A percentile compares a stretch with the other conserved stretches of the same genome.
Conservation (phyloP, 1,140 invertebrate species). For the Bombus superbus region DNA sequence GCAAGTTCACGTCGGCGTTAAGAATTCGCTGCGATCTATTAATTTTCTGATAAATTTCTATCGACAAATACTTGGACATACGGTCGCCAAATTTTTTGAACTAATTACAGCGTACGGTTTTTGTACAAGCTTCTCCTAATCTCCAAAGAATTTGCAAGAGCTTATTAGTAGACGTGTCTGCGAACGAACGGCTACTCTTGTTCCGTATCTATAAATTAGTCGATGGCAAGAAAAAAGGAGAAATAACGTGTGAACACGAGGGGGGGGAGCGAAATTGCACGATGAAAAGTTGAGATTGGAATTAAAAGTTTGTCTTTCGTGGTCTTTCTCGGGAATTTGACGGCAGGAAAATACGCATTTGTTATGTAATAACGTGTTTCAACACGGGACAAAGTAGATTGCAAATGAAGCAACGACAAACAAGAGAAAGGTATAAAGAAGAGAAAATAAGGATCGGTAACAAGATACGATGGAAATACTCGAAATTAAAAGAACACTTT, state of each 20-base stretch:
- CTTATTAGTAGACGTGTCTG: background rate
- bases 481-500: background rate
- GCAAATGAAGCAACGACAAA: background rate
- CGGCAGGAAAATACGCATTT: background rate
- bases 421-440: background rate
- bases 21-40: background rate
- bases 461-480: background rate
- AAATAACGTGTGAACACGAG: background rate
- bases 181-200: too few species aligned
- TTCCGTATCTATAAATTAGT: background rate
- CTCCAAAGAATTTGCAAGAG: too few species aligned
- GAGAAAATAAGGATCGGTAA: background rate
- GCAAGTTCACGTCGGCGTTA: background rate
- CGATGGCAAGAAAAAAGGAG: too few species aligned
- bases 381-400: background rate
- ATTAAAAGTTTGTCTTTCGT: background rate
- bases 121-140: too few species aligned
- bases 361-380: background rate
- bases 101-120: too few species aligned
- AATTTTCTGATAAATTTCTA: too few species aligned
- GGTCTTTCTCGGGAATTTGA: too few species aligned
- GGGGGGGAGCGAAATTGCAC: background rate
- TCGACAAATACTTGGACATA: too few species aligned
- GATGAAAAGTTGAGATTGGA: conserved; percentile 1
- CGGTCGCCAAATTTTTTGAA: too few species aligned